Evolutionary conservation across 2,888 invertebrate species (phyloP).

Genomic region (Trissolcus brochymenae): DNA sequence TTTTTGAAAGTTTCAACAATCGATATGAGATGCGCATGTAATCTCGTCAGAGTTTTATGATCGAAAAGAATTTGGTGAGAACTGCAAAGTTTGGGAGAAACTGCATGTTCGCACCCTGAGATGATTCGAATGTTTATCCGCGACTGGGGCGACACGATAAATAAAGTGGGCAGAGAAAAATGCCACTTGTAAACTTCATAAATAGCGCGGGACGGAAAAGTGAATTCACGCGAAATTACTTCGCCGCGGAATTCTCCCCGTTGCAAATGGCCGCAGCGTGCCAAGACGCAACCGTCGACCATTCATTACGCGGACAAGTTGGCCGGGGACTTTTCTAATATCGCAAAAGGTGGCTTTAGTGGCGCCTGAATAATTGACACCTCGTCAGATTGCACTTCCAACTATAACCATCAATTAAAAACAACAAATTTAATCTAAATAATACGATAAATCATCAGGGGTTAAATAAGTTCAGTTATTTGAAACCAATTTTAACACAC

Average conservation of each 20-base stretch:
- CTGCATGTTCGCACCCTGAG: constrained; percentile 14
- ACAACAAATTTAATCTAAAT: too few species aligned
- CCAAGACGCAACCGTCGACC: constrained; percentile 44
- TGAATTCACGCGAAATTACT: constrained; percentile 44
- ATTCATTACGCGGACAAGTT: constrained; percentile 47
- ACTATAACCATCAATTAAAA: too few species aligned
- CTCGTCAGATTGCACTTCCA: neutral
- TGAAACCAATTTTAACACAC: too few species aligned
- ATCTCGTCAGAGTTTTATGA: constrained; percentile 11
- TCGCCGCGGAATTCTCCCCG: constrained; percentile 23
- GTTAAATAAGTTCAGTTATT: too few species aligned
- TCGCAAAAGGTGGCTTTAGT: constrained; percentile 21
- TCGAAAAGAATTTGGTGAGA: constrained; percentile 33
- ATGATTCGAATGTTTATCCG: constrained; percentile 40
- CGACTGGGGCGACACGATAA: constrained; percentile 33
- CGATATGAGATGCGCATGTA: too few species aligned
- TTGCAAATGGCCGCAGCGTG: constrained; percentile 45
- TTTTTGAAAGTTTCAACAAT: too few species aligned
- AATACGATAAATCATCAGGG: too few species aligned
- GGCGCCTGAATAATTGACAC: constrained; percentile 39
- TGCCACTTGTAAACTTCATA: constrained; percentile 52
- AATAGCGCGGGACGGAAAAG: constrained; percentile 39
- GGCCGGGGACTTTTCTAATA: constrained; percentile 33
- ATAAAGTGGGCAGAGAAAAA: constrained; percentile 53
- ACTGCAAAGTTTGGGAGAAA: constrained; percentile 21